Base-by-base conservation (phyloP, 2,113 vertebrate genomes). In the Syrrhaptes paradoxus region DNA sequence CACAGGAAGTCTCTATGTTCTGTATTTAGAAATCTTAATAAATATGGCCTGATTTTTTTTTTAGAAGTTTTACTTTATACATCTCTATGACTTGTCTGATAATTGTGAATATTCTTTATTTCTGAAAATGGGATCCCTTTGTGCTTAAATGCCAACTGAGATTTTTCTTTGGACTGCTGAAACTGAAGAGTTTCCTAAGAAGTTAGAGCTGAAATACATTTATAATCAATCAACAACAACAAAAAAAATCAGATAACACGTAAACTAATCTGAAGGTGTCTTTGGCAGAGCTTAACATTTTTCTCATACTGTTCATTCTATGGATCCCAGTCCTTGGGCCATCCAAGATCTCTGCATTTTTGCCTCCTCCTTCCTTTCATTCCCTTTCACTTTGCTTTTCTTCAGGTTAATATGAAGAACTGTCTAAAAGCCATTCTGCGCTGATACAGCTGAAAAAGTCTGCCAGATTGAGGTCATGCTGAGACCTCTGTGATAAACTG, bases 401-500 rank as follows among this genome's bases (percentile, higher is more conserved):
- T 68, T 91, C 32, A 62, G 25, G 25, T 74, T 85, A 83, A 79
- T 55, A 38, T 18, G 46, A 85, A 85, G 25, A 72, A 17, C 54
- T 66, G 17, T 38, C 38, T 71, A 75, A 94, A 87, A 80, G 29
- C 46, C 28, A 17, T 77, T 93, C 87, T 95, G 38, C 17, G 10
- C 70, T 87, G 68, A 84, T 57, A 71, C 6, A 66, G 73, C 48
- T 93, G 76, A 93, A 65, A 79, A 90, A 49, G 41, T 80, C 58
- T 85, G 46, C 59, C 78, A 87, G 63, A 59, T 62, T 76, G 93
- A 91, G 74, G 55, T 80, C 82, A 10, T 43, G 52, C 81, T 83
- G 78, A 94, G 85, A 87, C 67, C 66, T 51, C 34, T 91, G 73
- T 82, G 58, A 87, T 94, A 87, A 96, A 87, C 54, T 73, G n/a